Base-by-base conservation (phyloP, 2,888 invertebrate species). In the Leptogaster cylindrica region DNA sequence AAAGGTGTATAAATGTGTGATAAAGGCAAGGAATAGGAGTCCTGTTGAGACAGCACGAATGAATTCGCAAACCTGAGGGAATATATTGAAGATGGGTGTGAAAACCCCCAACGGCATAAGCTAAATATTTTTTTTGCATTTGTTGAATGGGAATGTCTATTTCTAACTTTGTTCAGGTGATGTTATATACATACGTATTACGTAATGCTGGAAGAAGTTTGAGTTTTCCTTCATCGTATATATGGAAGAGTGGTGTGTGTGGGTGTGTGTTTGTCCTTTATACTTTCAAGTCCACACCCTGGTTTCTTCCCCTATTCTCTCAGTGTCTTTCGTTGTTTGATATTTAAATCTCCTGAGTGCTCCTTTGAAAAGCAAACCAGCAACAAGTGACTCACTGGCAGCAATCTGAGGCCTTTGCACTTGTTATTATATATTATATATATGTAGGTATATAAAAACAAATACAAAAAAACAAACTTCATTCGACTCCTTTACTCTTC, bases 321-420 rank as follows among this genome's bases (percentile, higher is more conserved):
- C n/a, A n/a, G n/a, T n/a, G n/a, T n/a, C n/a, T n/a, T n/a, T n/a
- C n/a, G 2, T 23, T 16, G n/a, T 55, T 55, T 55, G 39, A 23
- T 23, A 55, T 36, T 55, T 25, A 55, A 16, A 55, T 55, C 2
- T n/a, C 12, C 18, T 23, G 4, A 20, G 55, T 36, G 36, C 7
- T n/a, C 55, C 36, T 55, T 36, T 8, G n/a, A 39, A 39, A 36
- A 23, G 55, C 16, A 20, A 36, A 1, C 25, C 20, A 20, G 39
- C 51, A 51, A 51, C 51, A 44, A 41, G 65, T 65, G 36, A 39
- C 36, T 50, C 36, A 39, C 41, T 44, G 44, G 61, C 10, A 44
- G 12, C 8, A 10, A 28, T 28, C 44, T 44, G 44, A 61, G 31
- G 44, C 41, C 28, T 18, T n/a, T 12, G 39, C 14, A 44, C 44